A percentile compares a stretch with the other conserved stretches of the same genome.
Evolutionary conservation across 2,888 invertebrate species (phyloP).

Genomic region (Autographa gamma): DNA sequence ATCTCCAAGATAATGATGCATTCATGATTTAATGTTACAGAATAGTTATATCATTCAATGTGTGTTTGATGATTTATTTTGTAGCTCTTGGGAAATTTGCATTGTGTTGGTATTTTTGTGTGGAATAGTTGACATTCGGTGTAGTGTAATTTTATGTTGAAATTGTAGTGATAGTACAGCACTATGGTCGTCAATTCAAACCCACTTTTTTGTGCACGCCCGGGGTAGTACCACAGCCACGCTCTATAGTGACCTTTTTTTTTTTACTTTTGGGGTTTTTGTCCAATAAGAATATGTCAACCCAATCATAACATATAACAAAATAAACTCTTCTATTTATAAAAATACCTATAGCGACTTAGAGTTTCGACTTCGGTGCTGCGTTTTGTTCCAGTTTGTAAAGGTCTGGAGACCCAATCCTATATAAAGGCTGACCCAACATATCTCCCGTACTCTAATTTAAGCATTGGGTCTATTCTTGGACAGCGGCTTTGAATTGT

Average conservation of each 20-base stretch:
- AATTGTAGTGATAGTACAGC: background rate
- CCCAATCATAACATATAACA: no score
- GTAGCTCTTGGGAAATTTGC: background rate
- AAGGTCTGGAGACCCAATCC: background rate
- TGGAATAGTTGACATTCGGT: background rate
- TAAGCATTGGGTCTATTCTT: no score
- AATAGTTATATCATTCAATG: conserved; percentile 23
- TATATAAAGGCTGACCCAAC: background rate
- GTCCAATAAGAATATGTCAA: no score
- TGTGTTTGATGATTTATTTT: background rate
- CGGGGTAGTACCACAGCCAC: background rate
- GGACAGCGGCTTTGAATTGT: no score
- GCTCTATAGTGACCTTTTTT: background rate
- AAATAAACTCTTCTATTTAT: no score
- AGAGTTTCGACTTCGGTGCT: background rate
- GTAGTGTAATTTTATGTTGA: background rate
- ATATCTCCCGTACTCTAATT: no score
- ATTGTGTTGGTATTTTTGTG: background rate
- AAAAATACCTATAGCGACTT: background rate
- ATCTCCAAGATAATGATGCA: conserved; percentile 43
- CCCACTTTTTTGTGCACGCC: background rate
- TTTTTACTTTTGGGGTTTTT: no score
- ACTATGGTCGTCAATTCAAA: no score
- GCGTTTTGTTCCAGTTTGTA: background rate
- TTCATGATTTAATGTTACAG: conserved; percentile 38